Conservation (phyloP, 2,113 vertebrate genomes). For the Grantiella picta region DNA sequence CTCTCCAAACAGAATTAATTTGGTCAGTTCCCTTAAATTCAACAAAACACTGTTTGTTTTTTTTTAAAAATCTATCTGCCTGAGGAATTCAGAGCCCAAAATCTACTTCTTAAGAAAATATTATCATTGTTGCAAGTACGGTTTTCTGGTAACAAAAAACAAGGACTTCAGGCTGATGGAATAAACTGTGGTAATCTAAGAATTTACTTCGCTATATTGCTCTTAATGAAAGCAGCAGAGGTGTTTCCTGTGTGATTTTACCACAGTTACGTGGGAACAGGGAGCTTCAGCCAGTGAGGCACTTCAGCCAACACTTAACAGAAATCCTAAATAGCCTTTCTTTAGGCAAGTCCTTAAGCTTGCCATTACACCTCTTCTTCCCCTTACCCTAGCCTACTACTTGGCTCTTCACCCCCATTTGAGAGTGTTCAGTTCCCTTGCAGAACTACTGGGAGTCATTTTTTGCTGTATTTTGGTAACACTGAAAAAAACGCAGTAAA, state of each 20-base stretch:
- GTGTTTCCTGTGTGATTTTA: neutral
- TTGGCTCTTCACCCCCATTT: neutral
- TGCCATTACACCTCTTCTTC: neutral
- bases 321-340: neutral
- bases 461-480: neutral
- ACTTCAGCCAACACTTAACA: neutral
- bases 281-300: neutral
- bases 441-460: neutral
- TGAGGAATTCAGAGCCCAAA: slow-evolving; percentile 4
- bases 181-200: neutral
- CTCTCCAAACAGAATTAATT: neutral
- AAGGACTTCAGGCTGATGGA: neutral
- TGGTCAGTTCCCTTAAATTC: neutral
- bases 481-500: neutral
- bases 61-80: neutral
- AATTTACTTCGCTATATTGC: neutral
- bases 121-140: neutral
- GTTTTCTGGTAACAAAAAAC: slow-evolving; percentile 21
- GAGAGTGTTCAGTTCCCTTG: neutral
- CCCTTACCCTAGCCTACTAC: neutral
- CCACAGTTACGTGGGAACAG: rapidly evolving
- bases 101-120: slow-evolving; percentile 6
- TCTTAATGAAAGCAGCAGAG: neutral
- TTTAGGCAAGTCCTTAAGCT: neutral
- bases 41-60: neutral